Conservation (phyloP, 2,113 vertebrate species). For the Podocnemis expansa region DNA sequence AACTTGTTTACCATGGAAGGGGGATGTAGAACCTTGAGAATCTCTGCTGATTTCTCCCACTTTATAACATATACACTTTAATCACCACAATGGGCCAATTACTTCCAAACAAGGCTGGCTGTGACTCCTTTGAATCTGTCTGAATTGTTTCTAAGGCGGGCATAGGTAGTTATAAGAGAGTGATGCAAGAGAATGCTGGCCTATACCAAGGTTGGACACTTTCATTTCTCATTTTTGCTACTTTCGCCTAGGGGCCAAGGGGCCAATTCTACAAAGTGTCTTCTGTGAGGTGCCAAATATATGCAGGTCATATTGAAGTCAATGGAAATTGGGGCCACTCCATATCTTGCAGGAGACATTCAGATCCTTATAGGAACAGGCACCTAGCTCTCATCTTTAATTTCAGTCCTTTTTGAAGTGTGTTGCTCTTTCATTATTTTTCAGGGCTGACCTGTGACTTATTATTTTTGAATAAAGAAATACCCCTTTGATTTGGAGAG, state of each 20-base stretch:
- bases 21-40: neutral
- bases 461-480: neutral
- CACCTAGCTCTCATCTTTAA: neutral
- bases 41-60: neutral
- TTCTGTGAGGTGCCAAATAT: neutral
- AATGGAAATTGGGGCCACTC: neutral
- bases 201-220: neutral
- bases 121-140: neutral
- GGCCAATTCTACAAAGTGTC: neutral
- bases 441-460: neutral
- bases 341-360: neutral
- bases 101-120: neutral
- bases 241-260: neutral
- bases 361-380: neutral
- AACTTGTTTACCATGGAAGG: rapidly evolving
- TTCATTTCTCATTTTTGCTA: neutral
- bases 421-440: neutral
- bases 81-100: neutral
- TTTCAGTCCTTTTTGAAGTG: neutral
- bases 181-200: neutral
- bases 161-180: neutral
- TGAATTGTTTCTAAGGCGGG: neutral
- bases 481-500: neutral
- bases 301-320: neutral
- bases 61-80: neutral